Percentiles rank a stretch among this genome's conserved stretches.
Evolutionary conservation across 2,888 invertebrate genomes (phyloP).

Genomic region (Stegophylla sp.): DNA sequence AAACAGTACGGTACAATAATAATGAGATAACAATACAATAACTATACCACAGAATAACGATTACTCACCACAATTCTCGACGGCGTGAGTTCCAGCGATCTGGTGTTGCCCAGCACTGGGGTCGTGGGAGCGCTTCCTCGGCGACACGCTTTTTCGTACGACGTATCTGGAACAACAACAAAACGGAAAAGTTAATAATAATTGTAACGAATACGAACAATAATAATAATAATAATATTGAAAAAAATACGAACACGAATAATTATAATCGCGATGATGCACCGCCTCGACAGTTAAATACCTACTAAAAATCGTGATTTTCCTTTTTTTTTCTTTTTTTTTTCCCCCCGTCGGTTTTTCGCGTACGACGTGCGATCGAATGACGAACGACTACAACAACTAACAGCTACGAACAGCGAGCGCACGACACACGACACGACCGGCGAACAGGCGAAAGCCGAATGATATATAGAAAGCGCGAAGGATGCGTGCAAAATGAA

Average conservation of each 20-base stretch:
- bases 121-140: constrained; percentile 85
- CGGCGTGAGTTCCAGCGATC: constrained; percentile 75
- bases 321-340: background rate
- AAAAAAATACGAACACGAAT: too few species aligned
- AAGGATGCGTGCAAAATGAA: constrained; percentile 40
- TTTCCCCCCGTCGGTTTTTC: too few species aligned
- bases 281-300: background rate
- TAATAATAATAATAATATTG: too few species aligned
- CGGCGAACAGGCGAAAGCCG: constrained; percentile 53
- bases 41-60: background rate
- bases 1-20: too few species aligned
- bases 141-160: constrained; percentile 88
- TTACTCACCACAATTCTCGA: constrained; percentile 78
- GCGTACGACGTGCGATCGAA: background rate
- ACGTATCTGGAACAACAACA: constrained; percentile 76
- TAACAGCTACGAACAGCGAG: too few species aligned
- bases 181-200: constrained; percentile 5
- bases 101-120: constrained; percentile 74
- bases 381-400: background rate
- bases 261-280: background rate
- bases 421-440: constrained; percentile 35
- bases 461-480: constrained; percentile 53
- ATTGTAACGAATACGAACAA: too few species aligned
- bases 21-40: background rate
- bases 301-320: too few species aligned